Base-by-base conservation (phyloP, 2,888 invertebrate species). In the Torymus texanus region DNA sequence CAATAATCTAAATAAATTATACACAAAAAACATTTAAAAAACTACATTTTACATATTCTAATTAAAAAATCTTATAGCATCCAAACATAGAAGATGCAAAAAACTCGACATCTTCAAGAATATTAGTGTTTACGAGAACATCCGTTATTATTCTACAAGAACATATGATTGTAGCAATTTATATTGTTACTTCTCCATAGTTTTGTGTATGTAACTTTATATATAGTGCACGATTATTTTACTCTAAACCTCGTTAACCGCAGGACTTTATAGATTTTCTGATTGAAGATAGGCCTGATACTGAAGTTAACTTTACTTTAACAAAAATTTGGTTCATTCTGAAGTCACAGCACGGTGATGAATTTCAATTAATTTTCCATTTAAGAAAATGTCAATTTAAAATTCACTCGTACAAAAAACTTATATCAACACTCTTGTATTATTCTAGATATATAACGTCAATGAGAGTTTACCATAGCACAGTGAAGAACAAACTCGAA, bases 311-410 rank as follows among this genome's bases (percentile, higher is more conserved):
- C 16, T 4, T 62, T 76, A 78, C 65, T 61, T 74, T 55, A 55
- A 78, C 73, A 65, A 77, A 80, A 77, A 68, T 63, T 77, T 55
- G 63, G 50, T 76, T 76, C 29, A 80, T 66, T 29, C 51, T 13
- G 41, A 78, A 80, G 75, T 80, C 77, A 80, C 80, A 80, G 77
- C 74, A 74, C 80, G 71, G 78, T 56, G 77, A 80, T 80, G 80
- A 80, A 80, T 80, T 80, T 80, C 66, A 78, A 77, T 80, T 66
- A 78, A 78, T 80, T 74, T 80, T 75, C 70, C 73, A 53, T 63
- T 76, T 75, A 71, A 80, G 79, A 76, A 75, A 79, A 75, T 51
- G 61, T 75, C 68, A 77, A 70, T 77, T 76, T 21, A 80, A 74
- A 77, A 74, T 77, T 77, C 76, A 77, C 63, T 80, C 68, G 75